phyloP scores from a whole-genome alignment of 2,113 vertebrate species.

The Pteruthius melanotis region DNA sequence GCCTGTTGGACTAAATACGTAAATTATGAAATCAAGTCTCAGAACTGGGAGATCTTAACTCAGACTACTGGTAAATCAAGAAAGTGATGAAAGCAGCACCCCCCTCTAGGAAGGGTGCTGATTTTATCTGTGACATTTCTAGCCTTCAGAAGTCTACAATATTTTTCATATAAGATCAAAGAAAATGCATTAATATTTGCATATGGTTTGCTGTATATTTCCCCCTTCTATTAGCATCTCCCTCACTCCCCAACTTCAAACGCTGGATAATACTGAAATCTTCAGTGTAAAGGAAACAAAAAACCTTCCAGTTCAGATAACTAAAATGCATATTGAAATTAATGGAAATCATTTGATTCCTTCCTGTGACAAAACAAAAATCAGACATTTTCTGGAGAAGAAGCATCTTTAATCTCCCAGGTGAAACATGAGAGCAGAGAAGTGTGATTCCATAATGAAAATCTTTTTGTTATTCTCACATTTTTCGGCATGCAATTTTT shows the following conservation, averaged over 20 bases:
- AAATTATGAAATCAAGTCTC: slow-evolving; percentile 66
- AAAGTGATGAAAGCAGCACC: slow-evolving; percentile 60
- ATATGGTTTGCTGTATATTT: slow-evolving; percentile 21
- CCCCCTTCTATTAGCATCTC: neutral
- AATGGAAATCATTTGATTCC: slow-evolving; percentile 30
- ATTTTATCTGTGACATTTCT: slow-evolving; percentile 64
- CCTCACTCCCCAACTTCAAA: slow-evolving; percentile 35
- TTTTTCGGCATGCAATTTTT: slow-evolving; percentile 19
- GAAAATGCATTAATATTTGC: slow-evolving; percentile 59
- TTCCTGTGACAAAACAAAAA: slow-evolving; percentile 43
- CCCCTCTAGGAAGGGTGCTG: slow-evolving; percentile 16
- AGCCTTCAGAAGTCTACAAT: slow-evolving; percentile 48
- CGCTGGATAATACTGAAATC: slow-evolving; percentile 5
- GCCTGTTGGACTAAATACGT: slow-evolving; percentile 58
- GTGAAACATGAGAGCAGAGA: neutral
- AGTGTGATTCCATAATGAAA: neutral
- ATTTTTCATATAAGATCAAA: slow-evolving; percentile 58
- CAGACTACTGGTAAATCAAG: slow-evolving; percentile 49
- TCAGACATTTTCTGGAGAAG: slow-evolving; percentile 4
- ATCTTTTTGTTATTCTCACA: slow-evolving; percentile 3
- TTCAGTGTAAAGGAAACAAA: slow-evolving; percentile 44
- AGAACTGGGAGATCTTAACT: slow-evolving; percentile 63
- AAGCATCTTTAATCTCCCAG: neutral
- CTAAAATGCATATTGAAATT: slow-evolving; percentile 45
- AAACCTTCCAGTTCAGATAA: neutral